These are phyloP conservation scores for Sialis lutaria DNA, from an alignment of 2,888 invertebrate genomes.

Conservation along the genomic window DNA sequence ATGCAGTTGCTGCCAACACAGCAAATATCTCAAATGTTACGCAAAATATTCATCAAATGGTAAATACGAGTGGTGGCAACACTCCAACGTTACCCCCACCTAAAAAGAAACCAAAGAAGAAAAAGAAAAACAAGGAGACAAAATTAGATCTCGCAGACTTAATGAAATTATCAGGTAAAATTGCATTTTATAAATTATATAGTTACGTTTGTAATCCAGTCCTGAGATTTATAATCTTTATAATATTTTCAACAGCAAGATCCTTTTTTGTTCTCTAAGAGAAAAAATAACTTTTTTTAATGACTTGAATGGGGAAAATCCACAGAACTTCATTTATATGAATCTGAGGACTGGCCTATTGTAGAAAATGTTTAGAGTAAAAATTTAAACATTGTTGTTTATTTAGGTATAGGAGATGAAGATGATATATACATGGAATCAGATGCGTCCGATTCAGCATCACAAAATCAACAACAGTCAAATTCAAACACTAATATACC, in stretches of 20 bases:
- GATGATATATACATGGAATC: conserved; percentile 37
- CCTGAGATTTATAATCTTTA: too few species aligned
- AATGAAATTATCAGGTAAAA: conserved; percentile 48
- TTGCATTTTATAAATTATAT: neutral
- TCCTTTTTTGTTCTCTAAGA: too few species aligned
- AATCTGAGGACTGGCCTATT: neutral
- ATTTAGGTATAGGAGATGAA: conserved; percentile 37
- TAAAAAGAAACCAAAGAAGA: conserved; percentile 33
- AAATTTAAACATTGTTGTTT: neutral
- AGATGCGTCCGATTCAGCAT: conserved; percentile 19
- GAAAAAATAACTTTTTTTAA: too few species aligned
- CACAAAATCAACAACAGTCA: conserved; percentile 4
- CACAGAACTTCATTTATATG: too few species aligned
- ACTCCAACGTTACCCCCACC: conserved; percentile 23
- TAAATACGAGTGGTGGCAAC: conserved; percentile 2
- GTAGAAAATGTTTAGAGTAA: neutral
- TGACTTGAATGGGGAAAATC: too few species aligned
- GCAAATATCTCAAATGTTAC: conserved; percentile 10
- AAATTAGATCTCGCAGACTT: conserved; percentile 53
- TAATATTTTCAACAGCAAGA: too few species aligned
- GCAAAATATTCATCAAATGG: conserved; percentile 8
- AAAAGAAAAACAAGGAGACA: conserved; percentile 32
- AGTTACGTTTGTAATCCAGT: too few species aligned
- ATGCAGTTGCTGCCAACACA: neutral
- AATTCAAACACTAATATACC: neutral